A percentile compares a stretch with the other conserved stretches of the same genome.
Evolutionary conservation across 1,140 invertebrate species (phyloP).

Genomic region (Procambarus clarkii): DNA sequence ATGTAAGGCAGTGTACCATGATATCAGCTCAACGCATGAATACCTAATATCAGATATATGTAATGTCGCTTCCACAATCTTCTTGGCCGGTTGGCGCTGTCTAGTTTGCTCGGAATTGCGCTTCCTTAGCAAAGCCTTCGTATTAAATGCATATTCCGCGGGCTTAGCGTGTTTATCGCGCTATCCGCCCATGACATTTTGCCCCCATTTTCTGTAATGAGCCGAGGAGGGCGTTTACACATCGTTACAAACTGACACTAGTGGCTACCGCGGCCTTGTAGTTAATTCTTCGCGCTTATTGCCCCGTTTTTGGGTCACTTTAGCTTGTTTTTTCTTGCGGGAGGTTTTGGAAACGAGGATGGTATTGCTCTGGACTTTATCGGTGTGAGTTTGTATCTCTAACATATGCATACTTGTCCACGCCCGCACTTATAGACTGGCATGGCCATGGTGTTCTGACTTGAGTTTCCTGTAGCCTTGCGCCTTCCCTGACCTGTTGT

Average conservation of each 20-base stretch:
- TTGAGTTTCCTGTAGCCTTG: no score
- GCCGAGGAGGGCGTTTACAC: not conserved
- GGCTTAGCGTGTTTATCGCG: not conserved
- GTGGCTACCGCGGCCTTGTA: no score
- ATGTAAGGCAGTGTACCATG: not conserved
- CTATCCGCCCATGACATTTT: slow-evolving; percentile 1
- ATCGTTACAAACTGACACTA: not conserved
- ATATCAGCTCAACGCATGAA: not conserved
- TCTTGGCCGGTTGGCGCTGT: no score
- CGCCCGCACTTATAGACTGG: no score
- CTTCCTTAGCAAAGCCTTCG: not conserved
- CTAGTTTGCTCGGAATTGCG: not conserved
- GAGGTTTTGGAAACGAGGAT: no score
- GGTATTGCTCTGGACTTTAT: no score
- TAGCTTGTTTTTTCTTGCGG: no score
- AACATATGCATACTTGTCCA: no score
- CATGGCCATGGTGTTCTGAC: no score
- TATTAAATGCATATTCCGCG: not conserved
- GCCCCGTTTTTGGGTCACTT: not conserved
- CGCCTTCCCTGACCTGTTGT: not conserved
- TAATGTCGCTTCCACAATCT: no score
- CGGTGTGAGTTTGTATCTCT: no score
- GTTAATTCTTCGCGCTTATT: not conserved
- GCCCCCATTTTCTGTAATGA: slow-evolving; percentile 14
- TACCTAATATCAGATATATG: not conserved